Evolutionary conservation across 92 coral and sea anemone genomes (phyloP), one percentile per base, ranked within the genome.

Genomic region (Meandrina meandrites): DNA sequence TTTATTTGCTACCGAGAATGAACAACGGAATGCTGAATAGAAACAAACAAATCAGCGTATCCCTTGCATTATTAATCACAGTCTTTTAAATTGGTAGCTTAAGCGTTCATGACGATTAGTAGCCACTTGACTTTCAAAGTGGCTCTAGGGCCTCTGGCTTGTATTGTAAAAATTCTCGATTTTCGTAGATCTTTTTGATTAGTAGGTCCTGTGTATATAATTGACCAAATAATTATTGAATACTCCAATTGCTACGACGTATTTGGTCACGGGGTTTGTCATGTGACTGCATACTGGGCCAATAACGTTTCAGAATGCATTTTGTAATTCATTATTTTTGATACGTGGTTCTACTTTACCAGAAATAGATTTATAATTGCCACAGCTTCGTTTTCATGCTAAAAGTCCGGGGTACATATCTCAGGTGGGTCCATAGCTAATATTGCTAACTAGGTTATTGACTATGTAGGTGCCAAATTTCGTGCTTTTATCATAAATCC

Each of bases 1-100:
- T 57, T 57, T 18, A 57, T 75, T 57, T 40, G 79, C 79, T 34
- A 45, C 79, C 57, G 79, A 74, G 53, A 37, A 74, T 74, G 78
- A 74, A 74, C 53, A 74, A 74, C 54, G 37, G 54, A 74, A 74
- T 74, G 78, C 54, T 21, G 79, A 18, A n/a, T n/a, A n/a, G n/a
- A n/a, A n/a, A n/a, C n/a, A n/a, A n/a, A 3, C 51, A 36, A 74
- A 74, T 74, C 53, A 0, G 58, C 34, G 17, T 18, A 75, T 42
- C 57, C 4, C 30, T 75, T 75, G 79, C 79, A 42, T 45, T 42
- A 42, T 42, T 42, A 75, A 37, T 28, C 19, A 45, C 57, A 75
- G 42, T 75, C 79, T 28, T 42, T 19, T 42, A 27, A 74, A 74
- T 74, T 74, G 37, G 53, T 74, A 53, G 58, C 19, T 53, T 53